Evolutionary conservation across 2,888 invertebrate species (phyloP), one percentile per base, ranked within the genome.

Genomic region (Creontiades dilutus): DNA sequence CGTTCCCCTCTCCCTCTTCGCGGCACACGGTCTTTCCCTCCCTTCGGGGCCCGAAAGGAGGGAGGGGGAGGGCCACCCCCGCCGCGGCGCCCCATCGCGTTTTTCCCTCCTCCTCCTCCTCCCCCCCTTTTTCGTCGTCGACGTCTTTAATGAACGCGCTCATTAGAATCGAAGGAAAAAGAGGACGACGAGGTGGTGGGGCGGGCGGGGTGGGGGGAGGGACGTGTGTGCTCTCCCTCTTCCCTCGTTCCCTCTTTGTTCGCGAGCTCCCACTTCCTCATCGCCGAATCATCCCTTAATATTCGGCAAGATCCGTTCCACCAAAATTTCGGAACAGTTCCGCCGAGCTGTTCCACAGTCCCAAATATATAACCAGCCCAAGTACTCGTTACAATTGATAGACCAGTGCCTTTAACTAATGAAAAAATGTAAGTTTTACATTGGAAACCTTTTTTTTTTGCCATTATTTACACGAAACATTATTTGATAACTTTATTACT

Each of bases 101-200:
- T n/a, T 76, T 37, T 37, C 37, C 28, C 28, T n/a, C 75, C 75
- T n/a, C 57, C 55, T 19, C 76, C 46, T 13, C 46, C 48, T 28
- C 76, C 55, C 87, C 48, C 48, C 55, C n/a, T n/a, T n/a, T n/a
- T 68, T 55, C 84, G 48, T 57, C 57, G 57, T 57, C 68, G 68
- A 23, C 52, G 61, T 61, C 61, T 82, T 80, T 89, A 90, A 90
- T 90, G 89, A 90, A 87, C 88, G 76, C 90, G 68, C 90, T 90
- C 90, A 90, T 90, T 90, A 90, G 90, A 89, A 90, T 89, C 76
- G 89, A 80, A 89, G 87, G 90, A 84, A 80, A 52, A 81, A 81
- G 76, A 61, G n/a, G 86, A 86, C 37, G 37, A 2, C 13, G 61
- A 19, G 57, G 37, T 2, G 13, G 81, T 4, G 27, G 37, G 57